Base-by-base conservation (phyloP, 2,113 vertebrate genomes). In the Lutjanus erythropterus region DNA sequence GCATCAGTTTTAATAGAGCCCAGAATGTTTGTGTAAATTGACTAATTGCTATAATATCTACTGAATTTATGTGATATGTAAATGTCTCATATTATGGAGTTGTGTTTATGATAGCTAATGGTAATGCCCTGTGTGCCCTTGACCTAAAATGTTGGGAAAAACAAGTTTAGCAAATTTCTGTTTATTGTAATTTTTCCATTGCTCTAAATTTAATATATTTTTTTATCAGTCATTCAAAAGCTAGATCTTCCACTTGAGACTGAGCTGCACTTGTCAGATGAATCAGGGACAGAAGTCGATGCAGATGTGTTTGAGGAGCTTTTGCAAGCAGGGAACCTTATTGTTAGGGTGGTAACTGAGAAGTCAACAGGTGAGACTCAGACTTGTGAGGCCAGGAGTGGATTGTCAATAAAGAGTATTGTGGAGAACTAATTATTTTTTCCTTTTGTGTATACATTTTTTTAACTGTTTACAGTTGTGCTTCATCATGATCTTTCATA, bases 261-360 rank as follows among this genome's bases (percentile, higher is more conserved):
- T 9, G 18, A 46, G 44, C 67, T 55, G 16, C 59, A 65, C 68
- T 64, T 79, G 49, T 56, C 67, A 59, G 78, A 73, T 60, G 44
- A 80, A 50, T 41, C 62, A 25, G 78, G 70, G 23, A 67, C 44
- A 66, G 50, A 71, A 29, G 49, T 71, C 0, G 59, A 71, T 58
- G 60, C 60, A 47, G 42, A 66, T 64, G 52, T 47, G 37, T 69
- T 55, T 69, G 55, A 62, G 64, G 71, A 81, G 18, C 71, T 74
- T 69, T 68, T 61, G 55, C 14, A 53, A 37, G 53, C 64, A 74
- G 78, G 55, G 25, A 81, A 52, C 71, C 71, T 80, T 41, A 66
- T 42, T 41, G 42, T 67, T 41, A 80, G 6, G n/a, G 60, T 65
- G 60, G 2, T 60, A 21, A 42, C 70, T 60, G 35, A 80, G 3